Evolutionary conservation across 2,888 invertebrate genomes (phyloP).

Genomic region (Unio pictorum): DNA sequence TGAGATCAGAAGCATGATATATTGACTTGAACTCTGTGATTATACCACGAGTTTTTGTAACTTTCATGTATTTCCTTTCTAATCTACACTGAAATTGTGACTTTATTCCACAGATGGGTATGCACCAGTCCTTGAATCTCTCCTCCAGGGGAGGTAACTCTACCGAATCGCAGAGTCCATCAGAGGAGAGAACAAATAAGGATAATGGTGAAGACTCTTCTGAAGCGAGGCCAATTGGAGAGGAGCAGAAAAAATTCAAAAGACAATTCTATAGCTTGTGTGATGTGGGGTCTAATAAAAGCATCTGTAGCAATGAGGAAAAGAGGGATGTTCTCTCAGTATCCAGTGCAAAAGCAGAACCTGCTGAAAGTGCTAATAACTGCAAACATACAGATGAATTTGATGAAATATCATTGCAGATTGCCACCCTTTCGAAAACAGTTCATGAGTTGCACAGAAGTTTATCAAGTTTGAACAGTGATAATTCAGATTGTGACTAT

Average conservation of each 20-base stretch:
- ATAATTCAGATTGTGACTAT: conserved; percentile 40
- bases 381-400: conserved; percentile 42
- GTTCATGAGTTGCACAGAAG: conserved; percentile 61
- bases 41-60: too few relatives aligned
- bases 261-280: conserved; percentile 66
- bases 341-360: not conserved
- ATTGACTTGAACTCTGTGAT: too few relatives aligned
- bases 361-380: not conserved
- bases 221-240: conserved; percentile 20
- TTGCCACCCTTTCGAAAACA: conserved; percentile 60
- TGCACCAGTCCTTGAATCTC: not conserved
- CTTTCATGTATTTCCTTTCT: too few relatives aligned
- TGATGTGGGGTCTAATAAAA: conserved; percentile 55
- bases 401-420: conserved; percentile 60
- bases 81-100: too few relatives aligned
- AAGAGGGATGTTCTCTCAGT: conserved; percentile 11
- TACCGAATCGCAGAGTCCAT: conserved; percentile 14
- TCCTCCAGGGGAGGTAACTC: conserved; percentile 28
- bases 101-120: too few relatives aligned
- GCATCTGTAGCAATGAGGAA: conserved; percentile 47
- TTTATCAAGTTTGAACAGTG: conserved; percentile 59
- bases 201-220: conserved; percentile 12
- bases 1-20: too few relatives aligned
- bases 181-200: conserved; percentile 31
- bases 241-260: conserved; percentile 58